Evolutionary conservation across 2,888 invertebrate genomes (phyloP), one percentile per base, ranked within the genome.

Genomic region (Oscheius sp.): DNA sequence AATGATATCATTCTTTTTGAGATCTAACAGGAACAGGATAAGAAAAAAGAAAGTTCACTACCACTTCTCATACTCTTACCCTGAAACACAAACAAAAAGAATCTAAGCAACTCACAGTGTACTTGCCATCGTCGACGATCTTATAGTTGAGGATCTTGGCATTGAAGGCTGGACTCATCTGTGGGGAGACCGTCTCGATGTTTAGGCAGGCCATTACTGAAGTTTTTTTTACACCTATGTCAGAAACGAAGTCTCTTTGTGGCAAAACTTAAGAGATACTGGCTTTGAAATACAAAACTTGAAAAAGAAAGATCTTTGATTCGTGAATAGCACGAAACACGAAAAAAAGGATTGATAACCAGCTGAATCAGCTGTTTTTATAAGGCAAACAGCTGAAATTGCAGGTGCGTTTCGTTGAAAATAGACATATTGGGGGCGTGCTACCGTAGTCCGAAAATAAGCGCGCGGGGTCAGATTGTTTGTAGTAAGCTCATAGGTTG

Each of bases 101-200:
- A 21, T 3, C 58, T 9, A n/a, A n/a, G 70, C 1, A 48, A 76
- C 63, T 72, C 42, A 85, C 85, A 70, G 82, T 77, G 70, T 81
- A 84, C 60, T 83, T 79, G 13, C 81, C 82, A 29, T 83, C 82
- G 7, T 83, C 83, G 21, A 79, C 80, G n/a, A 80, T 63, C 21
- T 77, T 70, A 62, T 83, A 83, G 73, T 79, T 80, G 55, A 80
- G 74, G 9, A 85, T 79, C 51, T 79, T 78, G n/a, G 82, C 80
- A 48, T 79, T 79, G 66, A 80, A 79, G 33, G 73, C 72, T 7
- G 78, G 63, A 32, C 79, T 79, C 78, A 79, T 78, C 60, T 79
- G 83, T 2, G 80, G 75, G 65, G 77, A 76, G 5, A 84, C 73
- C 9, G 76, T 57, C 60, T 74, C 73, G 33, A 84, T 71, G 58